Conservation (phyloP, 2,797 vertebrate genomes). For the Hylomyscus alleni region DNA sequence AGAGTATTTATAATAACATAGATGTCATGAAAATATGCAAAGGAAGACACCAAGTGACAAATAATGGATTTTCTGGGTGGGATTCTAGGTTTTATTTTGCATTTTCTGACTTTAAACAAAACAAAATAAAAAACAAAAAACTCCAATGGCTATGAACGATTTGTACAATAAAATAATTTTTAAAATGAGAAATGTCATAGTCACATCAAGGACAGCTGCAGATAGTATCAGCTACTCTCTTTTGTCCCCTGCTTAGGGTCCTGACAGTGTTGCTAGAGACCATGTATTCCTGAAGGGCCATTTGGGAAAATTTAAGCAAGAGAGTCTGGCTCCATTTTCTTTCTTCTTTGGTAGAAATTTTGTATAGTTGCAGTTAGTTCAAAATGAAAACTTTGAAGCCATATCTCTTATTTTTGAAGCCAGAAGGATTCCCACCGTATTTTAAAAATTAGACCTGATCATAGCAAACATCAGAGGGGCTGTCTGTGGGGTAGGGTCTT, state of each 20-base stretch:
- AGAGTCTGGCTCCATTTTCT: background rate
- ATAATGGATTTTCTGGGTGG: background rate
- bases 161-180: background rate
- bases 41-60: slow-evolving; percentile 15
- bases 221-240: background rate
- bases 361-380: background rate
- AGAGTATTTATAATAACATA: background rate
- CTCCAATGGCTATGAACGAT: background rate
- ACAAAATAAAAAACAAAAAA: background rate
- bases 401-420: background rate
- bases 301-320: background rate
- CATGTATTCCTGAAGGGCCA: background rate
- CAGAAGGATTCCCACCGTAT: background rate
- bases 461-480: background rate
- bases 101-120: slow-evolving; percentile 14
- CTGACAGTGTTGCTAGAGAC: background rate
- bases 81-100: slow-evolving; percentile 22
- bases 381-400: slow-evolving; percentile 37
- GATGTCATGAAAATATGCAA: background rate
- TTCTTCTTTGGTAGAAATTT: slow-evolving; percentile 33
- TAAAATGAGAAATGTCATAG: slow-evolving; percentile 16
- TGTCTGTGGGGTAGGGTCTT: background rate
- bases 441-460: background rate
- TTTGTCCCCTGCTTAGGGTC: background rate
- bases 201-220: background rate